Evolutionary conservation across 2,888 invertebrate genomes (phyloP), one percentile per base, ranked within the genome.

Genomic region (Branchellion lobata): DNA sequence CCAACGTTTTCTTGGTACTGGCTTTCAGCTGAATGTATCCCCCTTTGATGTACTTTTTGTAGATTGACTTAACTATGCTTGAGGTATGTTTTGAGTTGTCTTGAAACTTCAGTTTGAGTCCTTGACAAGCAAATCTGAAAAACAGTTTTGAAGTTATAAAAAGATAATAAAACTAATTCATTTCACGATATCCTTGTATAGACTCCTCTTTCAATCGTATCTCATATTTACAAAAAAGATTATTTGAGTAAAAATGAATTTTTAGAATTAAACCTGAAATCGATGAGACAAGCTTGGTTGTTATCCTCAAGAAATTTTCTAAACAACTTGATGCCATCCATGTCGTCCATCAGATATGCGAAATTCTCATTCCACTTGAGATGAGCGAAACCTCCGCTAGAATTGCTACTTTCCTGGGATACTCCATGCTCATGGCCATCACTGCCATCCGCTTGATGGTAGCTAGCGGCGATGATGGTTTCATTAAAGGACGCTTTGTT

Each of bases 361-460:
- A 96, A 90, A 85, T 92, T 93, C 84, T 92, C 91, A 72, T 95
- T 94, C 96, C 96, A 96, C 87, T 92, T 92, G 85, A 94, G 90
- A 40, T 71, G 75, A 92, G 91, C 84, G 92, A 92, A 85, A 90
- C 87, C 85, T 36, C 80, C 80, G 65, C 78, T 78, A 34, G 74
- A 74, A 73, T 71, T 81, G 82, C 85, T 84, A 82, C 85, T 86
- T 82, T 87, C 87, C 40, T 85, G 85, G 80, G 86, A 87, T 1
- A 86, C 86, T 1, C 86, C 86, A 11, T 87, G 86, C 18, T 89
- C 88, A 83, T 86, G 86, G 21, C 88, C 88, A 79, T 89, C 89
- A 84, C 90, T 89, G 83, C 90, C 90, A 86, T 90, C 90, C 79
- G 90, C 90, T 84, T 90, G 90, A 85, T 57, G 21, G 61, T 57